A percentile compares a stretch with the other conserved stretches of the same genome.
Evolutionary conservation across 2,888 invertebrate genomes (phyloP).

Genomic region (Oligia latruncula): DNA sequence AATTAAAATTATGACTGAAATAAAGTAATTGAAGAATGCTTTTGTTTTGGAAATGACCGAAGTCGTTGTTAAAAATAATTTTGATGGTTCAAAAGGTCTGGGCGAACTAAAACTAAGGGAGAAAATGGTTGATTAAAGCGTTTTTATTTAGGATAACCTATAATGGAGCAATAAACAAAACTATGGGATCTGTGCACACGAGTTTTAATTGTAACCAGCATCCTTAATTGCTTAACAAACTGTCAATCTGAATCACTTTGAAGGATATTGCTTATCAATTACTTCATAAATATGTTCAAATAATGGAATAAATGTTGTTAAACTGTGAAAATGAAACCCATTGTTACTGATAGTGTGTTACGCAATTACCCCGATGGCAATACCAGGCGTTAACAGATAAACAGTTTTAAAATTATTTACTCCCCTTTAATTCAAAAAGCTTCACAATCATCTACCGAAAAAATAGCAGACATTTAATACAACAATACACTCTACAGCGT

Average conservation of each 20-base stretch:
- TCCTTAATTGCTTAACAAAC: too few relatives aligned
- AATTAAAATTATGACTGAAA: neutral
- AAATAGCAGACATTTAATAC: slow-evolving; percentile 24
- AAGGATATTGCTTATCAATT: too few relatives aligned
- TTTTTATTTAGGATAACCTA: neutral
- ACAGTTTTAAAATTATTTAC: neutral
- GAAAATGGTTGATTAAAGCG: neutral
- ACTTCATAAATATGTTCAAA: too few relatives aligned
- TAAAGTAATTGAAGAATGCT: neutral
- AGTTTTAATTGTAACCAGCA: neutral
- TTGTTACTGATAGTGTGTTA: too few relatives aligned
- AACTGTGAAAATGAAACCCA: too few relatives aligned
- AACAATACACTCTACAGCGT: slow-evolving; percentile 34
- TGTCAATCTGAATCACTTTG: too few relatives aligned
- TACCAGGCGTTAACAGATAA: neutral
- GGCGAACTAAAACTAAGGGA: neutral
- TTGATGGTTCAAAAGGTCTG: neutral
- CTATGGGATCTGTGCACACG: neutral
- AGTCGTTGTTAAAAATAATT: neutral
- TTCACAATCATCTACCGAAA: neutral
- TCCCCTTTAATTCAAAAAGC: neutral
- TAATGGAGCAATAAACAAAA: neutral
- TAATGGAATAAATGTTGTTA: too few relatives aligned
- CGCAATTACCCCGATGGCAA: too few relatives aligned
- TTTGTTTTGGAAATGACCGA: neutral